Evolutionary conservation across 2,113 vertebrate species (phyloP), one percentile per base, ranked within the genome.

Genomic region (Tyrannus savana): DNA sequence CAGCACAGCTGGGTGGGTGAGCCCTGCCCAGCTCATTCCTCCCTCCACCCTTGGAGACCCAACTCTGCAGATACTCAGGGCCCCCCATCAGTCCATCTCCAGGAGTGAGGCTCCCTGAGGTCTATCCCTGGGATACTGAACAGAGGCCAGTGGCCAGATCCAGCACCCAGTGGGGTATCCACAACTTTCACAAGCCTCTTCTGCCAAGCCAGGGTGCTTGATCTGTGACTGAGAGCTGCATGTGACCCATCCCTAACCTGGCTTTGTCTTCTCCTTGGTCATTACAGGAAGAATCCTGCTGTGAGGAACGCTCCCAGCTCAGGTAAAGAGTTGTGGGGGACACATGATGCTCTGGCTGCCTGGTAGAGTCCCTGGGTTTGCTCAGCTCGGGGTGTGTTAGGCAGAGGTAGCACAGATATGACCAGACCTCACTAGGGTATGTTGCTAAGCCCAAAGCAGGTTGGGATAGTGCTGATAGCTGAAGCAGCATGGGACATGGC

Each of bases 251-350:
- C 23, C 33, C 64, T 96, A 69, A 95, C 35, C 24, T 21, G 22
- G 6, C 31, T 83, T 74, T 93, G 46, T 87, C 28, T 56, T 91
- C 42, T 74, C 30, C 31, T 91, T 91, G 67, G 18, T 80, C 19
- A 0, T 72, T 97, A 42, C 93, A 97, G 96, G 93, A 96, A 8
- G 90, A 91, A 41, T 52, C 50, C 96, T 0, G 11, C 79, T 52
- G 25, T 87, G 89, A 93, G 41, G 67, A 94, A 68, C 0, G 67
- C 71, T 73, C 16, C 88, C 37, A 75, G 31, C 83, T 95, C 96
- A 96, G 96, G 96, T 97, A 95, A 86, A 47, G 21, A 50, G 3
- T 10, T 59, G 6, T 4, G 23, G 15, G 15, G 24, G 22, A 8
- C 24, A 16, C 2, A 3, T 2, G 2, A 3, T 81, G 15, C 16